Evolutionary conservation across 2,113 vertebrate species (phyloP), one percentile per base, ranked within the genome.

Genomic region (Nothoprocta pentlandii): DNA sequence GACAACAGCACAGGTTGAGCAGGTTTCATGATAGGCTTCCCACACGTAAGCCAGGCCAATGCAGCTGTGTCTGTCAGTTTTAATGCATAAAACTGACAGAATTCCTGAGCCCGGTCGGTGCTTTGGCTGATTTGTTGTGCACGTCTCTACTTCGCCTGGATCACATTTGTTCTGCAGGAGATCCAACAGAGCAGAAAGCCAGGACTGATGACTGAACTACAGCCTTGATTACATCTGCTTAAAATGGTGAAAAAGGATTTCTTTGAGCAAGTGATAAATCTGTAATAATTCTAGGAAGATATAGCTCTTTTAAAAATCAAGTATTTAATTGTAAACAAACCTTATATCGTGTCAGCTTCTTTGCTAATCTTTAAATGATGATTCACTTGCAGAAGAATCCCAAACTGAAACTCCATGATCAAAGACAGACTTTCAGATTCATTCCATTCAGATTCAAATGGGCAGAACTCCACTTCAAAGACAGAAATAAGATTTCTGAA

Each of bases 361-460:
- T 90, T 67, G 78, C 93, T 95, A 94, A 94, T 53, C 68, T 95
- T 95, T 94, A 90, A 66, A 53, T 26, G 41, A 90, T 71, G 62
- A 91, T 78, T 87, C 87, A 85, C 54, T 15, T 23, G 42, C 67
- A 90, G 81, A 84, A 88, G 90, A 90, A 93, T 63, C 39, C 10
- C 9, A 21, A 78, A 80, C 34, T 56, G 58, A 86, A 92, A 89
- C 64, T 80, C 53, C 14, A 5, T 34, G 28, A 42, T 46, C 44
- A 46, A 46, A 46, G 36, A 39, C 36, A 39, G 36, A 39, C 7
- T 39, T 39, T 39, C 36, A 39, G 36, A 39, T 39, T 39, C 36
- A 39, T 39, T 39, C 36, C 36, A 39, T 39, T 39, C 7, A 39
- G 36, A 39, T 39, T 39, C 36, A 39, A 39, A 39, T 39, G 36